These are phyloP conservation scores for Atractosteus spatula DNA, from an alignment of 2,113 vertebrate genomes.

Conservation along the genomic window DNA sequence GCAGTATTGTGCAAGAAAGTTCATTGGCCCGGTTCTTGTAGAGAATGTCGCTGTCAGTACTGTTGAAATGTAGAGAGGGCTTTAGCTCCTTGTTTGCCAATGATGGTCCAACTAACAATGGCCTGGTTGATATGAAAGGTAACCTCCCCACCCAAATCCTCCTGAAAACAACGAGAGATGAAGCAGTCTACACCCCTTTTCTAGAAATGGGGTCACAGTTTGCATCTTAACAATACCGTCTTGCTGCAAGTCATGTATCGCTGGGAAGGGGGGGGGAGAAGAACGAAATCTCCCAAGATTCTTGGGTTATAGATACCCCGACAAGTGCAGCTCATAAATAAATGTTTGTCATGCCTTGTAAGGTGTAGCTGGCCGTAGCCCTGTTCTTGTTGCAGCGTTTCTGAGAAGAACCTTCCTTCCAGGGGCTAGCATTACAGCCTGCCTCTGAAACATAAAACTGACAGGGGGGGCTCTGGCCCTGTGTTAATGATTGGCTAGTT, in stretches of 20 bases:
- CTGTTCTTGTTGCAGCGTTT: background rate
- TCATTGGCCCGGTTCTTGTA: too few species aligned
- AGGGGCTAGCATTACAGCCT: background rate
- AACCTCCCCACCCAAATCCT: too few species aligned
- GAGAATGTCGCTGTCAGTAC: too few species aligned
- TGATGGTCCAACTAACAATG: too few species aligned
- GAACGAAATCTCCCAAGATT: slow-evolving; percentile 13
- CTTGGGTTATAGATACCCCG: slow-evolving; percentile 16
- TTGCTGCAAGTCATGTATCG: background rate
- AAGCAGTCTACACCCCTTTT: too few species aligned
- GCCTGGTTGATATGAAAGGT: too few species aligned
- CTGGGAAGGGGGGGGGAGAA: slow-evolving; percentile 8
- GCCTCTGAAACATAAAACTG: slow-evolving; percentile 19
- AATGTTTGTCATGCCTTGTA: slow-evolving; percentile 49
- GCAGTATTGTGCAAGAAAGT: too few species aligned
- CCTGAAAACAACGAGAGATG: too few species aligned
- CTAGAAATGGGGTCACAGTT: background rate
- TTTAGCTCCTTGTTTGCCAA: too few species aligned
- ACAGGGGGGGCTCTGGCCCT: slow-evolving; percentile 6
- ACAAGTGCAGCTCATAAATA: slow-evolving; percentile 31
- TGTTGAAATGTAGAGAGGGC: too few species aligned
- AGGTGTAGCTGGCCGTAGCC: slow-evolving; percentile 28
- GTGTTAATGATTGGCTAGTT: slow-evolving; percentile 54
- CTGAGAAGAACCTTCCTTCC: background rate
- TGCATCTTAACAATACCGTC: background rate